A percentile compares a stretch with the other conserved stretches of the same genome.
phyloP scores from a whole-genome alignment of 2,797 vertebrate species.

The Dryobates pubescens region DNA sequence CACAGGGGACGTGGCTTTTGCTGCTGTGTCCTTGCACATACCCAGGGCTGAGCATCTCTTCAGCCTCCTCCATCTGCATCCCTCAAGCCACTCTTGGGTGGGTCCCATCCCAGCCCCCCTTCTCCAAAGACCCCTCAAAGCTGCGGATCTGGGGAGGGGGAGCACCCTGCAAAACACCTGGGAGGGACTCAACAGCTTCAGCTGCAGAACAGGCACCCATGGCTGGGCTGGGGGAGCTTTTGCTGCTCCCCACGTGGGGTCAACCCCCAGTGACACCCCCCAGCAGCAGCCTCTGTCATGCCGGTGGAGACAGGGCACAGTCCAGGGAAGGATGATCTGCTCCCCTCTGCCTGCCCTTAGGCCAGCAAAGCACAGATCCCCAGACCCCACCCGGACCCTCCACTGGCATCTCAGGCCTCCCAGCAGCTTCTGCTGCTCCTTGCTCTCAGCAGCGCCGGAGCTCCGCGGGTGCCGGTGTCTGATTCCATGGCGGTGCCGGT shows the following conservation, averaged over 20 bases:
- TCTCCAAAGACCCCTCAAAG: background rate
- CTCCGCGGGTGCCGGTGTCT: background rate
- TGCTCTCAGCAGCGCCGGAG: background rate
- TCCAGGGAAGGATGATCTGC: background rate
- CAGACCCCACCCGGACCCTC: accelerated
- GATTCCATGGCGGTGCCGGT: background rate
- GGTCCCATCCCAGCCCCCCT: accelerated
- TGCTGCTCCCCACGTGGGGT: accelerated
- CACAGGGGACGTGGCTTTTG: background rate
- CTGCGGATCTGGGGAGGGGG: accelerated
- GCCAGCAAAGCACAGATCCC: background rate
- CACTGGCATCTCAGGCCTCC: accelerated
- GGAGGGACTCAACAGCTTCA: background rate
- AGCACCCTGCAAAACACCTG: accelerated
- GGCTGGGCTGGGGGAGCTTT: background rate
- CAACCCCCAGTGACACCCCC: accelerated
- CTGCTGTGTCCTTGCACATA: background rate
- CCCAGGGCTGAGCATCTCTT: background rate
- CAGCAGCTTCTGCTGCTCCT: background rate
- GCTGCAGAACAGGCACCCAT: accelerated
- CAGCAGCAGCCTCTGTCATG: background rate
- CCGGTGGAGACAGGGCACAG: background rate
- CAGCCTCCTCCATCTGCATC: background rate
- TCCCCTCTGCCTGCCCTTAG: background rate
- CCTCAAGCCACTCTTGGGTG: background rate